phyloP scores from a whole-genome alignment of 2,797 vertebrate genomes.

The Gobio occitaniae region DNA sequence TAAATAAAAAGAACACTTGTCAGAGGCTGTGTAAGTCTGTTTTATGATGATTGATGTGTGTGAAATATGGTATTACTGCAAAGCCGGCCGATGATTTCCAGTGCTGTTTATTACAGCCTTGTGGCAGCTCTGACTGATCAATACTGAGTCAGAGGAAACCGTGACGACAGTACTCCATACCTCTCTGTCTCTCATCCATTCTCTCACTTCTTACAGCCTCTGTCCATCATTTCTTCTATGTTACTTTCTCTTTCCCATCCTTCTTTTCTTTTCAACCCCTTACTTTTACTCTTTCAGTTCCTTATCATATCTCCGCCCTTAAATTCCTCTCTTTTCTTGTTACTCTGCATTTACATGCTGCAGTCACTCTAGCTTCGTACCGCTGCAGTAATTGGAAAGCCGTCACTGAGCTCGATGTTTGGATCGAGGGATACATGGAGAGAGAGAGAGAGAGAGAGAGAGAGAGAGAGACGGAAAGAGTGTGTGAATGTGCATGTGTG shows the following conservation, averaged over 20 bases:
- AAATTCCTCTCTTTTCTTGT: conserved; percentile 38
- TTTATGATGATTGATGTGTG: conserved; percentile 48
- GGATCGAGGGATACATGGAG: conserved; percentile 51
- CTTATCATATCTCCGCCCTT: conserved; percentile 1
- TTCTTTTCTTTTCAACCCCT: background rate
- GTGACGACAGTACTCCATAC: conserved; percentile 47
- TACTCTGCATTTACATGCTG: conserved; percentile 77
- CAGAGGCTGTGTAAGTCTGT: conserved; percentile 38
- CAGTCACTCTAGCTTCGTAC: conserved; percentile 71
- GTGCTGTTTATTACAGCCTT: conserved; percentile 50
- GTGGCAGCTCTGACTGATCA: conserved; percentile 50
- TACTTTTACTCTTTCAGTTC: conserved; percentile 9
- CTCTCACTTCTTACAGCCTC: background rate
- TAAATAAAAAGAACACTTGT: conserved; percentile 49
- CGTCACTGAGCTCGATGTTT: conserved; percentile 73
- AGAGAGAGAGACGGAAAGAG: conserved; percentile 40
- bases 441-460: conserved; percentile 49
- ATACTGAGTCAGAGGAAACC: conserved; percentile 53
- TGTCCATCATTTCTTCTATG: conserved; percentile 22
- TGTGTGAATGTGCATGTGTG: conserved; percentile 35
- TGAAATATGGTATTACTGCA: conserved; percentile 52
- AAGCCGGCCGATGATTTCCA: conserved; percentile 43
- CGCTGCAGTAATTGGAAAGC: conserved; percentile 82
- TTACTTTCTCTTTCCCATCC: background rate
- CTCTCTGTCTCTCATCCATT: conserved; percentile 6